Percentiles rank a stretch among this genome's conserved stretches.
Evolutionary conservation across 1,140 invertebrate species (phyloP).

Genomic region (Bombus ignitus): DNA sequence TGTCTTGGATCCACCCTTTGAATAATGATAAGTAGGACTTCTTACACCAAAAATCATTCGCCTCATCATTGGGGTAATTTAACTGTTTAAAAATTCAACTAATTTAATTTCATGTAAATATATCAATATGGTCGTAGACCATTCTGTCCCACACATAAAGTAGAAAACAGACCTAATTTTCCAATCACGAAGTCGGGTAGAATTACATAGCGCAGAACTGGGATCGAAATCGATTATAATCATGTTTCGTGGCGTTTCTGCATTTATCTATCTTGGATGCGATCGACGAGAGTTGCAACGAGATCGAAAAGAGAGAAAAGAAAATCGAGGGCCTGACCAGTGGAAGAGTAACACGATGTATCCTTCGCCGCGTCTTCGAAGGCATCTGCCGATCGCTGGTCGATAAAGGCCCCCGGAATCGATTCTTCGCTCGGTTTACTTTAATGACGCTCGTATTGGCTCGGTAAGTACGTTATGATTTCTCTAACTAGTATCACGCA

Average conservation of each 20-base stretch:
- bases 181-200: no score
- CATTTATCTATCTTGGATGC: background rate
- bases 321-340: conserved; percentile 10
- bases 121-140: no score
- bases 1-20: no score
- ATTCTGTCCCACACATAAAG: background rate
- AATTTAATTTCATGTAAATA: no score
- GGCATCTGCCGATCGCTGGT: conserved; percentile 38
- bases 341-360: conserved; percentile 37
- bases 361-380: conserved; percentile 22
- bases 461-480: conserved; percentile 73
- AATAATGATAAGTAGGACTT: no score
- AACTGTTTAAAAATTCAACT: no score
- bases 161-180: background rate
- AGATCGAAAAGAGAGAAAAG: conserved; percentile 33
- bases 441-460: conserved; percentile 67
- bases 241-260: conserved; percentile 9
- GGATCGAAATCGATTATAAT: background rate
- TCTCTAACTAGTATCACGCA: conserved; percentile 75
- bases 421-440: conserved; percentile 68
- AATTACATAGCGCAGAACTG: background rate
- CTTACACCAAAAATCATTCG: no score
- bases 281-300: background rate
- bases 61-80: no score
- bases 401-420: conserved; percentile 62